Base-by-base conservation (phyloP, 2,113 vertebrate genomes). In the Spilogale gracilis region DNA sequence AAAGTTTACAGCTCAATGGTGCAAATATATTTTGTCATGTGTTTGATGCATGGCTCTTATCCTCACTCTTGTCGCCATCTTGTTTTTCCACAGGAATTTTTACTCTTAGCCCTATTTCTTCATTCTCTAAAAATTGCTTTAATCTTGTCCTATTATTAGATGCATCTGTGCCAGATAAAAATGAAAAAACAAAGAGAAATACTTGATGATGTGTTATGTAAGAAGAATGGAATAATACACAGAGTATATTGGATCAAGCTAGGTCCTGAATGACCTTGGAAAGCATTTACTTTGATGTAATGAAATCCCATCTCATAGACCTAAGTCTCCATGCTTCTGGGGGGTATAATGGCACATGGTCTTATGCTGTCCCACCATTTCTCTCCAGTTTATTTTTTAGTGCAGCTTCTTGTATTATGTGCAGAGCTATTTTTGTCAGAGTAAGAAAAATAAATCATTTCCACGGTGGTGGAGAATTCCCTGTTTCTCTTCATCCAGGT, bases 161-260 rank as follows among this genome's bases (percentile, higher is more conserved):
- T 45, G 11, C 50, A 20, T n/a, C 27, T 78, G 63, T n/a, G 2
- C 58, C 58, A 76, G 79, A n/a, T 45, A 27, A n/a, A 58, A 48
- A 76, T 13, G 38, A 43, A 14, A 14, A 76, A 65, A 11, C 5
- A 25, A 18, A 43, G 80, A 48, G 18, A 38, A 10, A 16, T 10
- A 4, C 5, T 56, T 65, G 32, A 1, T 14, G 20, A 10, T 5
- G 0, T 11, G 27, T 65, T 4, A 3, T 1, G 20, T 52, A 20
- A 9, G 32, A 74, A 81, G 25, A 32, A 74, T 17, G 25, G 32
- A 45, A 25, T 7, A 56, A 8, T 17, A 50, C 27, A 6, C 12
- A 30, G n/a, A 60, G 69, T 18, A 12, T 50, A 18, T 27, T n/a
- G 3, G 4, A 3, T 78, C n/a, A 23, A 4, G 30, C 9, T 30